Base-by-base conservation (phyloP, 92 coral and sea anemone genomes). In the Phenganax subtilis region DNA sequence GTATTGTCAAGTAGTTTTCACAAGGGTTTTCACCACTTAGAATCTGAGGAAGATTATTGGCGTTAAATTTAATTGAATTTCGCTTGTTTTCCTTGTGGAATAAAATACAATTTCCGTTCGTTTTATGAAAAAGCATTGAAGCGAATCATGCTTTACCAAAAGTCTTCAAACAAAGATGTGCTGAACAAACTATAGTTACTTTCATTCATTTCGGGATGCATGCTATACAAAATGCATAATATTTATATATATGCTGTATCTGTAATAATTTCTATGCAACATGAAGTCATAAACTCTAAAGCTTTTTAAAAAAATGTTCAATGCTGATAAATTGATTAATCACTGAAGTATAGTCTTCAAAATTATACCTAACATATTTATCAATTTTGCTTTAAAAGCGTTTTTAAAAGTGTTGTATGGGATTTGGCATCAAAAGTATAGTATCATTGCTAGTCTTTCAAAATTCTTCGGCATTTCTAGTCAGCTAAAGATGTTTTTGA, bases 1-100 rank as follows among this genome's bases (percentile, higher is more conserved):
- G 47, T 37, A 37, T 37, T 2, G 31, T 30, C 47, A 68, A 68
- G 53, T 68, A 8, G 54, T 68, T 68, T 30, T 28, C n/a, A 30
- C 16, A 30, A 6, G 20, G 5, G 16, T 3, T 68, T 7, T 12
- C 0, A 20, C 73, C 73, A 68, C 54, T 29, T 30, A 29, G 47
- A 30, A 29, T 30, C 72, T 66, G 0, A 20, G 47, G 72, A 6
- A 30, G 12, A 68, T 68, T 68, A 28, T 68, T 68, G 73, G 70
- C 81, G 37, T 14, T 75, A 29, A 75, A 16, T 59, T 75, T 76
- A 76, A 76, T 76, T 76, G 81, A 30, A 74, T 76, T 58, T 75
- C 9, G n/a, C 56, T 30, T 76, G 70, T 76, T 76, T 44, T 55
- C 54, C 12, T 56, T 59, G 81, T 76, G 69, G 60, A 0, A 6